Evolutionary conservation across 2,113 vertebrate genomes (phyloP).

Genomic region (Penelope pileata): DNA sequence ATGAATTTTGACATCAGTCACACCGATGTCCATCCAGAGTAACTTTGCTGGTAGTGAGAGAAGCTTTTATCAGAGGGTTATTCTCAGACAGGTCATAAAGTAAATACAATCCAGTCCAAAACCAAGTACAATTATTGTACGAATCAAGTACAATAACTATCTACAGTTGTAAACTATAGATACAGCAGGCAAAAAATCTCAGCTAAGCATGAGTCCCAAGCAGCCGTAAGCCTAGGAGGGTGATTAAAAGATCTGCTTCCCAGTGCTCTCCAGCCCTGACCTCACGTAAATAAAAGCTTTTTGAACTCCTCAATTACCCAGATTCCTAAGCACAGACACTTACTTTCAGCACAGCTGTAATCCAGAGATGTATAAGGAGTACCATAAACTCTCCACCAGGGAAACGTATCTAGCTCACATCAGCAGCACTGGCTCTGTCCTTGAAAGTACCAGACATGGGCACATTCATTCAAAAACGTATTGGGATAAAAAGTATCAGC

Average conservation of each 20-base stretch:
- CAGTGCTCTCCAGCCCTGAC: accelerated
- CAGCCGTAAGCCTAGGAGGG: neutral
- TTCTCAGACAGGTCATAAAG: neutral
- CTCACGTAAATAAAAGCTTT: neutral
- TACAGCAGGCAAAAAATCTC: neutral
- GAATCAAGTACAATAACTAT: neutral
- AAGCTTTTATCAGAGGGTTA: neutral
- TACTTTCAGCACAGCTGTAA: neutral
- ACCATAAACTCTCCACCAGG: accelerated
- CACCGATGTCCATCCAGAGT: neutral
- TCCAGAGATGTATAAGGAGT: neutral
- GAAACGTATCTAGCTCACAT: neutral
- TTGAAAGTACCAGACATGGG: neutral
- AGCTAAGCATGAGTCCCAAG: neutral
- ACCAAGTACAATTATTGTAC: neutral
- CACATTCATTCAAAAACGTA: neutral
- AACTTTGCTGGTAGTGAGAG: neutral
- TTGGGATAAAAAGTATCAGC: neutral
- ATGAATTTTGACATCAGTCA: neutral
- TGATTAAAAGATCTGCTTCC: neutral
- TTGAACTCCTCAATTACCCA: neutral
- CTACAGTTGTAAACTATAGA: neutral
- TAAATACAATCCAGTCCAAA: neutral
- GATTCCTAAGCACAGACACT: neutral
- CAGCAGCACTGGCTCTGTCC: neutral